Base-by-base conservation (phyloP, 2,888 invertebrate genomes). In the Synanthedon formicaeformis region DNA sequence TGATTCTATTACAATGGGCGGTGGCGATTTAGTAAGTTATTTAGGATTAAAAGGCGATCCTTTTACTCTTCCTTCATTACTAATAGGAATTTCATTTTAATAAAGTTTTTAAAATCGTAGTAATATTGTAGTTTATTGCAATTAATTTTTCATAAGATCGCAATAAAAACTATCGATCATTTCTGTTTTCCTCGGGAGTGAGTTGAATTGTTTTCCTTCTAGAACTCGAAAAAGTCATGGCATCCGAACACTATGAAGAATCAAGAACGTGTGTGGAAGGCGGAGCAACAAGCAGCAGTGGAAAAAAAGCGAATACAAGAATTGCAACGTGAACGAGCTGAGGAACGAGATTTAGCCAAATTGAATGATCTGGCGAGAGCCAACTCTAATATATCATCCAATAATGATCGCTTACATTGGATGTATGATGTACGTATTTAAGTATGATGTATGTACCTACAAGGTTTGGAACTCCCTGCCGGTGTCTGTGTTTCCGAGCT, bases 181-280 rank as follows among this genome's bases (percentile, higher is more conserved):
- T 34, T 34, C 8, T 34, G 2, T 10, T 34, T 34, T 10, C 34
- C 10, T 34, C 34, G 10, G 2, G 34, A 34, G 8, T 18, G 18
- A 13, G 8, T 50, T 50, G 18, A 13, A 50, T 18, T 50, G 18
- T 55, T 50, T 56, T 56, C 18, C 52, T 64, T 59, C 10, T 61
- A 93, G 93, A 93, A 93, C 76, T 87, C 92, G 2, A 93, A 93
- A 60, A 93, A 93, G 68, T 93, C 93, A 82, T 93, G 93, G 93
- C 93, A 93, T 79, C 93, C 93, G 18, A 92, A 91, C 57, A 93
- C 92, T 0, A 88, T 92, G 83, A 92, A 92, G 68, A 93, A 93
- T 65, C 93, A 93, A 71, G 93, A 93, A 65, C 90, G 91, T 50
- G 93, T 93, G 0, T 93, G 93, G 92, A 93, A 93, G 68, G 93